Evolutionary conservation across 2,888 invertebrate genomes (phyloP), one percentile per base, ranked within the genome.

Genomic region (Clepsis dumicolana): DNA sequence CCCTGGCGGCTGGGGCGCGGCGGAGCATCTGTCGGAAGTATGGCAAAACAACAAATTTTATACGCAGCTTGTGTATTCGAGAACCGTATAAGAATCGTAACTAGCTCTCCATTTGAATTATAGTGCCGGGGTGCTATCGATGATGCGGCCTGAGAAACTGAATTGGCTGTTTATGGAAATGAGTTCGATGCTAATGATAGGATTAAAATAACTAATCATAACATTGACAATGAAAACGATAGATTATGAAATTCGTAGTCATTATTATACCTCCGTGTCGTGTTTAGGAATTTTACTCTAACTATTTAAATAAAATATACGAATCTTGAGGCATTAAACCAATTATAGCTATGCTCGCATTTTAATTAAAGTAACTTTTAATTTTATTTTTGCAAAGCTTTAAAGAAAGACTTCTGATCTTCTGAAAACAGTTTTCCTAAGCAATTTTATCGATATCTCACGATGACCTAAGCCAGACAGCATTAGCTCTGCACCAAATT

Each of bases 41-140:
- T 78, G 77, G 73, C 80, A 73, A 74, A 74, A 71, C 79, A 77
- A 76, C 79, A 84, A 72, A 82, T 86, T 89, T 88, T 90, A 90
- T 90, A 90, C 81, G 74, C 77, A 76, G 73, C 72, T 77, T 79
- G 75, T 76, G 79, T 74, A 79, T 81, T 81, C 77, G 75, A 73
- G 79, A 82, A 78, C 79, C 76, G 78, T 73, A 74, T 74, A 70
- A 75, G 76, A 83, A 78, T 80, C 76, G 75, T 78, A 85, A 81
- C 79, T 77, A 77, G 79, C 73, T 75, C 76, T 75, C 64, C 65
- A 72, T 69, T 73, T 74, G 75, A 61, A 76, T 75, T 74, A 75
- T 73, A 70, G 77, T 73, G 76, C 70, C 71, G 72, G 65, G 76
- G 72, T 64, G 61, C 57, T 68, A 54, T 70, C 60, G 67, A 71